Evolutionary conservation across 1,140 invertebrate genomes (phyloP).

Genomic region (Metaphire vulgaris): DNA sequence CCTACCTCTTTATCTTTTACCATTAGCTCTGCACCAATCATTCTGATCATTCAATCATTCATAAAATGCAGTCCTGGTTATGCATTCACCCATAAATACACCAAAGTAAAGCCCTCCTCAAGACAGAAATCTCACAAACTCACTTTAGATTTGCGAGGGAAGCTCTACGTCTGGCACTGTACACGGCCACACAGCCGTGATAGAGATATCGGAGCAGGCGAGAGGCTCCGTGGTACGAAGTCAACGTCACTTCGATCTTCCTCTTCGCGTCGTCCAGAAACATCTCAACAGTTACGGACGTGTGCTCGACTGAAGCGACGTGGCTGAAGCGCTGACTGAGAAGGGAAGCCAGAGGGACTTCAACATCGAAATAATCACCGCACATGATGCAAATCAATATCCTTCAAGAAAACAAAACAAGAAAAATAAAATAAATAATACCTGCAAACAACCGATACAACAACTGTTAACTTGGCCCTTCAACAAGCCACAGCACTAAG

Average conservation of each 20-base stretch:
- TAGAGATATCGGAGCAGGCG: constrained; percentile 53
- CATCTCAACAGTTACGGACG: constrained; percentile 81
- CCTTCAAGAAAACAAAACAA: constrained; percentile 37
- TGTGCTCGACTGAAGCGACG: constrained; percentile 66
- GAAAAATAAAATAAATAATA: too few species aligned
- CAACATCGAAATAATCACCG: constrained; percentile 87
- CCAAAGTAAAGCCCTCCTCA: too few species aligned
- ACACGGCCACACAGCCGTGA: constrained; percentile 91
- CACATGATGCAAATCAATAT: constrained; percentile 97
- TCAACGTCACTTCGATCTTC: constrained; percentile 80
- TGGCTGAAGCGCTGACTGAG: constrained; percentile 79
- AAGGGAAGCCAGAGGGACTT: constrained; percentile 79
- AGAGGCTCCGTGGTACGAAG: constrained; percentile 86
- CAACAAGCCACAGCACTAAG: too few species aligned
- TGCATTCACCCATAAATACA: too few species aligned
- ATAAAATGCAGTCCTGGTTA: too few species aligned
- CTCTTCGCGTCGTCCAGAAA: constrained; percentile 79
- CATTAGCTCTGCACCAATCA: too few species aligned
- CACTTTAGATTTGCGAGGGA: constrained; percentile 86
- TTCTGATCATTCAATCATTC: too few species aligned
- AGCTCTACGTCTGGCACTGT: constrained; percentile 88
- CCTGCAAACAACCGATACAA: too few species aligned
- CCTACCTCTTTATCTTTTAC: too few species aligned
- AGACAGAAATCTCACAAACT: constrained; percentile 47
- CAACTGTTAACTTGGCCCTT: too few species aligned